A percentile compares a stretch with the other conserved stretches of the same genome.
Evolutionary conservation across 2,797 vertebrate genomes (phyloP).

Genomic region (Cyprinella venusta): DNA sequence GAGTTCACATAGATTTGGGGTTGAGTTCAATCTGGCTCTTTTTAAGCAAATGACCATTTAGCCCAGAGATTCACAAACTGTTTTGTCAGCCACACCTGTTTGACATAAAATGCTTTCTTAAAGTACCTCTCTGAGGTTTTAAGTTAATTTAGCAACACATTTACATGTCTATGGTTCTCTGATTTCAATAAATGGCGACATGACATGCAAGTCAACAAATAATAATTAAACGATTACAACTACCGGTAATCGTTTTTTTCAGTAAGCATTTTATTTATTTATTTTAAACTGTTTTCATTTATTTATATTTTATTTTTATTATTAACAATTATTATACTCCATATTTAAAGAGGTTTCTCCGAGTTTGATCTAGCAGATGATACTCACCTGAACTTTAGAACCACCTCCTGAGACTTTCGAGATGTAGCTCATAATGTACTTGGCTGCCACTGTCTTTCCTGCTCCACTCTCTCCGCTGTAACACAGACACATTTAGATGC

Average conservation of each 20-base stretch:
- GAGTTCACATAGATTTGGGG: background rate
- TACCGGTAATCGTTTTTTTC: background rate
- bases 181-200: background rate
- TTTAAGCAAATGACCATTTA: background rate
- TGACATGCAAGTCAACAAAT: background rate
- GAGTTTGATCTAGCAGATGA: background rate
- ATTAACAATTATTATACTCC: too few relatives aligned
- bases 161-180: too few relatives aligned
- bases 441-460: conserved; percentile 85
- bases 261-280: background rate
- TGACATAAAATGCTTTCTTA: background rate
- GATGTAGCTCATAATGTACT: conserved; percentile 86
- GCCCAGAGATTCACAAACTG: background rate
- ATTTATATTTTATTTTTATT: too few relatives aligned
- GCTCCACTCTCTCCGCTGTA: conserved; percentile 83
- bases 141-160: background rate
- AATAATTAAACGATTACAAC: too few relatives aligned
- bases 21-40: background rate
- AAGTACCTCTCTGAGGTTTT: background rate
- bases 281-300: background rate
- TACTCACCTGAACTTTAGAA: conserved; percentile 79
- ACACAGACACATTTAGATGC: background rate
- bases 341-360: background rate
- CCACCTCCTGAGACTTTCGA: conserved; percentile 86
- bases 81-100: background rate